These are phyloP conservation scores for Polyodon spathula DNA, from an alignment of 2,113 vertebrate genomes.

Conservation along the genomic window DNA sequence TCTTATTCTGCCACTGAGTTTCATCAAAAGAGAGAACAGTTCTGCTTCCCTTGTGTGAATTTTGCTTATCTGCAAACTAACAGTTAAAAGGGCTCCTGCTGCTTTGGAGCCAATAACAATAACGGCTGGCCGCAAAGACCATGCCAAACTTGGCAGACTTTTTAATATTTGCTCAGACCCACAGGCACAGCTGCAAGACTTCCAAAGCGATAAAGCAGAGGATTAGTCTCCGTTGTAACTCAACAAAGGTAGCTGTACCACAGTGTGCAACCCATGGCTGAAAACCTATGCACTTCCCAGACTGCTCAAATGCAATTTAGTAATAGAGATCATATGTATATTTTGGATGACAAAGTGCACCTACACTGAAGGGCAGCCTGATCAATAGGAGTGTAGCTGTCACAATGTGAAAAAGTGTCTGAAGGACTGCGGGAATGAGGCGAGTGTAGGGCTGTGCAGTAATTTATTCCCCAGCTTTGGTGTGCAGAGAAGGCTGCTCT, in stretches of 20 bases:
- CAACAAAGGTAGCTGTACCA: background rate
- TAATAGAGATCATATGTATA: background rate
- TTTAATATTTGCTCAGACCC: conserved; percentile 5
- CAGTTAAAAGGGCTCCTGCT: background rate
- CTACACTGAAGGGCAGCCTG: background rate
- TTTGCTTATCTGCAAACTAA: conserved; percentile 2
- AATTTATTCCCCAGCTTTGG: background rate
- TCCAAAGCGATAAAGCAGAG: conserved; percentile 5
- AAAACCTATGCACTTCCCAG: background rate
- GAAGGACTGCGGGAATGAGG: background rate
- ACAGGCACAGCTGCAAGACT: conserved; percentile 12
- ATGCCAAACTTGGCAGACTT: conserved; percentile 6
- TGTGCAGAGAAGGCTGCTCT: conserved; percentile 1
- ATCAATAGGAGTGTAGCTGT: background rate
- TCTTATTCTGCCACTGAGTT: too few relatives aligned
- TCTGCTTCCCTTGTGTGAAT: background rate
- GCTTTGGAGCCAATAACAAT: background rate
- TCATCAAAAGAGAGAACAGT: background rate
- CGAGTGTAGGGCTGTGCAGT: background rate
- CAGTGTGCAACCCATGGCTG: background rate
- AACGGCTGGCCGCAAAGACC: background rate
- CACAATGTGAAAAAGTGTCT: background rate
- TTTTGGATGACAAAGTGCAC: background rate
- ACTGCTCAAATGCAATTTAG: background rate
- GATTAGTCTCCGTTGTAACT: background rate